A percentile compares a stretch with the other conserved stretches of the same genome.
Conservation (phyloP, 2,113 vertebrate species). For the Elephas maximus region DNA sequence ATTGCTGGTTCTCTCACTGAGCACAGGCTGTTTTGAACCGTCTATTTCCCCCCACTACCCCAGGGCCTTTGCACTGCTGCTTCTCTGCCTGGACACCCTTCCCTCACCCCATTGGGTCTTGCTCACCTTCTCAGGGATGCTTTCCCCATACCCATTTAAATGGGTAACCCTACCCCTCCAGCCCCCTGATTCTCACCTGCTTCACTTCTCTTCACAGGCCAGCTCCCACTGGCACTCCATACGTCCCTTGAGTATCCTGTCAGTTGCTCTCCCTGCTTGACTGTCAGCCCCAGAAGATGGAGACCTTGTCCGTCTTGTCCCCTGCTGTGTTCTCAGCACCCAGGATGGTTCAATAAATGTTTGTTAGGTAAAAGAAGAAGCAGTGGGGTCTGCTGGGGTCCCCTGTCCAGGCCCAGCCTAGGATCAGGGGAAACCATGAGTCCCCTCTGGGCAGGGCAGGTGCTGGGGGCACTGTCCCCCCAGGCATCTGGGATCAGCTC, state of each 20-base stretch:
- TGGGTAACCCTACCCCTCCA: background rate
- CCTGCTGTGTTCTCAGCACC: background rate
- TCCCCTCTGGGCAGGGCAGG: too few species aligned
- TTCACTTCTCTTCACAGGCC: background rate
- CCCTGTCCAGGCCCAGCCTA: background rate
- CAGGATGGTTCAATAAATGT: background rate
- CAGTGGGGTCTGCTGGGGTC: background rate
- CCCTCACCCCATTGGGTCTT: background rate
- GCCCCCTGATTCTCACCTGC: background rate
- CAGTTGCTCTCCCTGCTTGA: background rate
- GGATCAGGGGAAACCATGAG: background rate
- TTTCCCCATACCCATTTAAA: too few species aligned
- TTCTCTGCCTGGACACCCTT: background rate
- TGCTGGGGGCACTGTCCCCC: fast-evolving
- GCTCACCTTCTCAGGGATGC: background rate
- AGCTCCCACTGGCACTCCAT: background rate
- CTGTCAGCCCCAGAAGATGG: background rate
- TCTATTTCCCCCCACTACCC: background rate
- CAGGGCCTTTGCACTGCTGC: background rate
- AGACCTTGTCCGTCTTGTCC: background rate
- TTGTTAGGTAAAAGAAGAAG: background rate
- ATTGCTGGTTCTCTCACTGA: too few species aligned
- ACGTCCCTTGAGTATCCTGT: fast-evolving
- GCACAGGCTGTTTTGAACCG: background rate
- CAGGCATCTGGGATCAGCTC: background rate